Conservation (phyloP, 2,797 vertebrate genomes). For the Allobates femoralis region DNA sequence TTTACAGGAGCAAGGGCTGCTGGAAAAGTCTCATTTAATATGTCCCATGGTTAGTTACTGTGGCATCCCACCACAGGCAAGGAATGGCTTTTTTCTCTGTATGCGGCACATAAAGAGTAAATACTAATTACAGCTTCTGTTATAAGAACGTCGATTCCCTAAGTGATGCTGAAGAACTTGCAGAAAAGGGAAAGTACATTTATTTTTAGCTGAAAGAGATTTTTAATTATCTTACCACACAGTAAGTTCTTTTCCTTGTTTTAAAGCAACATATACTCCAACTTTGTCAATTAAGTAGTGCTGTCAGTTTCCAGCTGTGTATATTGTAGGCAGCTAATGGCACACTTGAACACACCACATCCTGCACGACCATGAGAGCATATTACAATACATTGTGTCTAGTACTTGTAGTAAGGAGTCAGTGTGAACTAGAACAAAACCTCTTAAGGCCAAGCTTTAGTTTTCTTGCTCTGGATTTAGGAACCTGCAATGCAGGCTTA, state of each 20-base stretch:
- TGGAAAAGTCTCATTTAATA: not conserved
- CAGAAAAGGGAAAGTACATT: constrained; percentile 43
- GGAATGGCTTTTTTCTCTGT: constrained; percentile 19
- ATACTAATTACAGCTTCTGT: constrained; percentile 50
- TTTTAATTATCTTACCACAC: constrained; percentile 48
- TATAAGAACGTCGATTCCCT: constrained; percentile 36
- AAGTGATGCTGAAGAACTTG: constrained; percentile 40
- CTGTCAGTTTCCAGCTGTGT: not conserved
- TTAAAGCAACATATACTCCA: constrained; percentile 22
- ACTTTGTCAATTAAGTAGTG: constrained; percentile 18
- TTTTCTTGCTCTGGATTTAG: not conserved
- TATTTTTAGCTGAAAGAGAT: constrained; percentile 41
- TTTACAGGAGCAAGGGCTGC: not conserved
- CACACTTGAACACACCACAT: not conserved
- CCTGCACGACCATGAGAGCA: not conserved
- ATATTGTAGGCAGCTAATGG: constrained; percentile 8
- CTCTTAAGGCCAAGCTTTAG: not conserved
- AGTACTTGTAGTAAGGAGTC: not conserved
- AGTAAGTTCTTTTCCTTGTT: constrained; percentile 5
- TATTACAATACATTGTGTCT: constrained; percentile 13
- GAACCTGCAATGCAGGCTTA: not conserved
- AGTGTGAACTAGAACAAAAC: not conserved
- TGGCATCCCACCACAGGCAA: constrained; percentile 33
- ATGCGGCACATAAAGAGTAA: constrained; percentile 13
- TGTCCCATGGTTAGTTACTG: constrained; percentile 20